Base-by-base conservation (phyloP, 1,140 invertebrate genomes). In the Conopomorpha cramerella region DNA sequence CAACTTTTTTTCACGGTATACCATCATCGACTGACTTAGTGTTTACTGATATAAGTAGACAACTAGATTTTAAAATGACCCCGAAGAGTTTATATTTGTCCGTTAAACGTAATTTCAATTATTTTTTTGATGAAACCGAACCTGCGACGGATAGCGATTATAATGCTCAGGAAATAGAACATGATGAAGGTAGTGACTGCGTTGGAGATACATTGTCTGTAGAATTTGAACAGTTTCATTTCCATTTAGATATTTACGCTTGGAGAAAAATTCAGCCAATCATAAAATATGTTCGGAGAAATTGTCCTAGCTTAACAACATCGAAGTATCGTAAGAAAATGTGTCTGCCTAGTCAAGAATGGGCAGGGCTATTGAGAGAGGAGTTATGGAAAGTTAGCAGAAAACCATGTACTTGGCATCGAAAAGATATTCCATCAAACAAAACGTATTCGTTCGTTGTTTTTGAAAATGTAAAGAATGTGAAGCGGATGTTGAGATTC, bases 191-290 rank as follows among this genome's bases (percentile, higher is more conserved):
- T n/a, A n/a, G n/a, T n/a, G n/a, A n/a, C n/a, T n/a, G n/a, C n/a
- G n/a, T n/a, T n/a, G n/a, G n/a, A n/a, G n/a, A n/a, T n/a, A n/a
- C n/a, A n/a, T n/a, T n/a, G n/a, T n/a, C n/a, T 4, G 15, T 31
- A 2, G 16, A 31, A 12, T 3, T 15, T 10, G 30, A 31, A 16
- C 6, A 31, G 8, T 15, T 31, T 14, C 12, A 4, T 16, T 31
- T 31, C 16, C 12, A 14, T 11, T 4, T 31, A 16, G 30, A 31
- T 31, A 31, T 31, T 11, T 15, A 31, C 13, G 6, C 30, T 31
- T 31, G 30, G 30, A 4, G 16, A 31, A 31, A 31, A 31, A 31
- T 31, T 14, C 30, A 31, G 30, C 30, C 30, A 8, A 31, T 31
- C 16, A 3, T 10, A 15, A 31, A 13, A 11, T 31, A 31, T 15